Percentiles rank a stretch among this genome's conserved stretches.
Evolutionary conservation across 2,113 vertebrate species (phyloP).

Genomic region (Nothoprocta pentlandii): DNA sequence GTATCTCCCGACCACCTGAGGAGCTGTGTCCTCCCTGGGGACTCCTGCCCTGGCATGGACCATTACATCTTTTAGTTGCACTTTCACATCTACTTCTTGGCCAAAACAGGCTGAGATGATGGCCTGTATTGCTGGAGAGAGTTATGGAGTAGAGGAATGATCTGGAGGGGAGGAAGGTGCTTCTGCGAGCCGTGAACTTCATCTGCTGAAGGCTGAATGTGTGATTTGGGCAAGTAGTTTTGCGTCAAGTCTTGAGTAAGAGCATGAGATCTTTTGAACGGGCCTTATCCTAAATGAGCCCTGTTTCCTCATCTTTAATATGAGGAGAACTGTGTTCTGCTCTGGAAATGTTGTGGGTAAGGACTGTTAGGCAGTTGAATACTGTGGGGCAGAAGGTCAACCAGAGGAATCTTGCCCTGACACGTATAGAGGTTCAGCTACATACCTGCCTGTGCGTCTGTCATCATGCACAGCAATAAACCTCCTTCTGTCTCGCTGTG

Average conservation of each 20-base stretch:
- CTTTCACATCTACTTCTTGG: neutral
- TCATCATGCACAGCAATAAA: conserved; percentile 26
- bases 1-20: fast-evolving
- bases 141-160: neutral
- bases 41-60: neutral
- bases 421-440: neutral
- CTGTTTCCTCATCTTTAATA: neutral
- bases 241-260: neutral
- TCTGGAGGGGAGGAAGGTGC: neutral
- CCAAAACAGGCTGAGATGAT: neutral
- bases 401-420: neutral
- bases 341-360: neutral
- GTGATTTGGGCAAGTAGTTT: neutral
- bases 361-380: neutral
- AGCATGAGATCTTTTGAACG: neutral
- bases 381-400: conserved; percentile 20
- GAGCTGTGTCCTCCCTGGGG: neutral
- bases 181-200: neutral
- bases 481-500: neutral
- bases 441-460: conserved; percentile 12
- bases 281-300: neutral
- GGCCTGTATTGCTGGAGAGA: neutral
- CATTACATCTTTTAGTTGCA: neutral
- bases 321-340: neutral
- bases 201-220: neutral